Evolutionary conservation across 2,113 vertebrate genomes (phyloP).

Genomic region (Machaerirhynchus nigripectus): DNA sequence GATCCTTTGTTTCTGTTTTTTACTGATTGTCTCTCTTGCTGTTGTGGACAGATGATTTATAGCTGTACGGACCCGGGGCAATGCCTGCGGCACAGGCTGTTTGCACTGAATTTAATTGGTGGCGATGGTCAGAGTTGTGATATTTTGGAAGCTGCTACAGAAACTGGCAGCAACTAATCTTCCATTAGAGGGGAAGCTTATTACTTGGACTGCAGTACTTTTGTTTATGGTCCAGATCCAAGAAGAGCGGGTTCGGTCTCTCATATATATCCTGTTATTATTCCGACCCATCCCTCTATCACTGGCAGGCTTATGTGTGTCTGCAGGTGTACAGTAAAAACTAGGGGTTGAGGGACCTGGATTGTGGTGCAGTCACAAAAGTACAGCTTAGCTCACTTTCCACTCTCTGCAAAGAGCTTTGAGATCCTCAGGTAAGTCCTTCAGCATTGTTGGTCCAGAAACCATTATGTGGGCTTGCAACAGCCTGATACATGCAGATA

Average conservation of each 20-base stretch:
- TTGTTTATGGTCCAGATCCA: not conserved
- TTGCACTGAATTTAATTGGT: not conserved
- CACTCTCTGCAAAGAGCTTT: not conserved
- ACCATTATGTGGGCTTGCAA: not conserved
- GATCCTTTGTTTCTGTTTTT: slow-evolving; percentile 5
- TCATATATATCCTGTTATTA: not conserved
- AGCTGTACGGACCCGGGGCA: not conserved
- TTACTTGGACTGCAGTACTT: not conserved
- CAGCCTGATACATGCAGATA: not conserved
- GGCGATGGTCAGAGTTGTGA: not conserved
- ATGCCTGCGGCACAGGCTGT: not conserved
- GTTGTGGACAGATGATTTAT: not conserved
- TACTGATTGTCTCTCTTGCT: not conserved
- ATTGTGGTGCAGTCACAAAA: not conserved
- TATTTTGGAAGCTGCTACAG: not conserved
- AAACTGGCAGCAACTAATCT: not conserved
- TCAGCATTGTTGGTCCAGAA: not conserved
- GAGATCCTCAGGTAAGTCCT: not conserved
- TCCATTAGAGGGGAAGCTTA: not conserved
- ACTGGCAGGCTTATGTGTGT: not conserved
- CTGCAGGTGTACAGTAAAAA: not conserved
- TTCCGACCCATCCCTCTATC: not conserved
- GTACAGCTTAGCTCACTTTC: not conserved
- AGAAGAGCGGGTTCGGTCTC: not conserved
- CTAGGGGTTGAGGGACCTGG: not conserved